Evolutionary conservation across 2,797 vertebrate species (phyloP), one percentile per base, ranked within the genome.

Genomic region (Chaunax sp.): DNA sequence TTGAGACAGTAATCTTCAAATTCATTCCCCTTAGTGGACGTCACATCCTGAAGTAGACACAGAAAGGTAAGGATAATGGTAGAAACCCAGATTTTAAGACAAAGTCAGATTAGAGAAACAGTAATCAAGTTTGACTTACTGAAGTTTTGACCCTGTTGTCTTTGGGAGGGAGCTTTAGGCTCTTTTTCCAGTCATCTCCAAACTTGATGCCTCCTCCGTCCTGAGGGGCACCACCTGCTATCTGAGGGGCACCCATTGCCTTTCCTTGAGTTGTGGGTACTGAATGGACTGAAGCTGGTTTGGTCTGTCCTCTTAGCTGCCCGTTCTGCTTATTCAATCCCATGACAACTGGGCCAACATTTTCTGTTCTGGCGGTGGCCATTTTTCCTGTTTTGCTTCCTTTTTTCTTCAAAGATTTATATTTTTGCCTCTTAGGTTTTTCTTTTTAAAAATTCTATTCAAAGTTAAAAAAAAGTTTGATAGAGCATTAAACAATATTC

Each of bases 1-100:
- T 95, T 95, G 41, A 95, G 92, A 76, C 94, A 95, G 76, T 95
- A 95, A 87, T 95, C 94, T 84, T 95, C 94, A 89, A 95, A 95
- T 77, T 95, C 94, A 78, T 95, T 95, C 30, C 94, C 94, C 88
- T 95, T 95, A 1, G 94, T 95, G 70, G 94, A 79, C 0, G 94
- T 95, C 71, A 95, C 94, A 77, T 95, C 94, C 94, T 95, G 19
- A 38, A 51, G 23, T 0, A 20, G 20, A 69, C 10, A 82, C 8
- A 78, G 8, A 64, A 2, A 0, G 7, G 37, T 88, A 52, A 73
- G 61, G 1, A 23, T 0, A 4, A 60, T 25, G 7, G 3, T 1
- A 25, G 26, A 25, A 38, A 49, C 5, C 5, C 0, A 25, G 6
- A 8, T n/a, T 22, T 15, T 15, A 12, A 37, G 13, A 14, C 38